Evolutionary conservation across 2,888 invertebrate genomes (phyloP).

Genomic region (Drosophila nr. perissopoda): DNA sequence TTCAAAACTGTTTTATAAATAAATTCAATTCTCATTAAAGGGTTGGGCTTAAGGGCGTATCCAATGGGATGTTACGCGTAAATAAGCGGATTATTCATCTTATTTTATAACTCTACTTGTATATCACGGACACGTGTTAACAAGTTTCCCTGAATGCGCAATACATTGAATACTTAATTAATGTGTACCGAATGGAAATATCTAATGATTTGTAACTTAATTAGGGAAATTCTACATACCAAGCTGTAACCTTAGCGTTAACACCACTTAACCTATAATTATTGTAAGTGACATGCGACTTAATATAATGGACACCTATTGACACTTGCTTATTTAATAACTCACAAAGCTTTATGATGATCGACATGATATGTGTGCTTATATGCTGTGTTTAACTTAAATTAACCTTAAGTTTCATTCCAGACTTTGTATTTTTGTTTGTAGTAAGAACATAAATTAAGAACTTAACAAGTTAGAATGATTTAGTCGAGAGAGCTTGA

Average conservation of each 20-base stretch:
- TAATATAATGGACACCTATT: background rate
- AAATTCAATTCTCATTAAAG: background rate
- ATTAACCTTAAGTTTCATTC: too few species aligned
- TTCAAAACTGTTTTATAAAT: background rate
- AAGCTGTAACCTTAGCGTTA: slow-evolving; percentile 21
- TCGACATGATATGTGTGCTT: background rate
- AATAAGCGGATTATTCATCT: background rate
- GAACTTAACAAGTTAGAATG: background rate
- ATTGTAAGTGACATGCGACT: slow-evolving; percentile 3
- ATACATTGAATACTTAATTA: slow-evolving; percentile 12
- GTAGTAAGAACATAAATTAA: background rate
- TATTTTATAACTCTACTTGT: background rate
- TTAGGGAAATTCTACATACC: slow-evolving; percentile 15
- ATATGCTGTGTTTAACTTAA: too few species aligned
- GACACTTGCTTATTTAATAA: background rate
- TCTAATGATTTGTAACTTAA: slow-evolving; percentile 17
- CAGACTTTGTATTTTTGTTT: too few species aligned
- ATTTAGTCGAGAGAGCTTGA: background rate
- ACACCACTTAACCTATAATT: slow-evolving; percentile 20
- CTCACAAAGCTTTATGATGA: background rate
- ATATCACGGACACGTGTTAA: background rate
- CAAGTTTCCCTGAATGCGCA: background rate
- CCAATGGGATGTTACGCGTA: too few species aligned
- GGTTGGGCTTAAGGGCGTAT: background rate
- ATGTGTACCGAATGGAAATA: slow-evolving; percentile 8